phyloP scores from a whole-genome alignment of 2,797 vertebrate species.

The Bovichtus diacanthus region DNA sequence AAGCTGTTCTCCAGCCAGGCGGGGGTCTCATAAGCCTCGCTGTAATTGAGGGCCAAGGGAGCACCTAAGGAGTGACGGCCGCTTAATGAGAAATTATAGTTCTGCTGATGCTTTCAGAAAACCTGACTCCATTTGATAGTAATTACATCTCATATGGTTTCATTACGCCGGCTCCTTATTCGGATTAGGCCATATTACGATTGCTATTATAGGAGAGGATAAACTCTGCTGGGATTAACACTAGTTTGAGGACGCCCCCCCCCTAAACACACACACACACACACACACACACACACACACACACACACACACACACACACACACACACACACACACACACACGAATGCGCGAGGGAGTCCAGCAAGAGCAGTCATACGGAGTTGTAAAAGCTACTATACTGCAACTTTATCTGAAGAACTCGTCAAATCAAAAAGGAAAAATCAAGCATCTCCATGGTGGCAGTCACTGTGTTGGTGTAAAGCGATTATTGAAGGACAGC shows the following conservation, averaged over 20 bases:
- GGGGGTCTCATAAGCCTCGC: constrained; percentile 55
- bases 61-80: constrained; percentile 64
- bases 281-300: neutral
- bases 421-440: neutral
- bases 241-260: constrained; percentile 25
- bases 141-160: constrained; percentile 76
- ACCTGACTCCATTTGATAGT: constrained; percentile 60
- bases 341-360: constrained; percentile 7
- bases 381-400: neutral
- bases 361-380: neutral
- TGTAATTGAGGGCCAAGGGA: constrained; percentile 72
- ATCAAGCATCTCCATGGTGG: neutral
- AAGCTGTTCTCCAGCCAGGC: constrained; percentile 44
- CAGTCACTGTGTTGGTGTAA: neutral
- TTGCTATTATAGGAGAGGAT: constrained; percentile 57
- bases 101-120: constrained; percentile 72
- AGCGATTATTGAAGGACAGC: too few species aligned
- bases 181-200: constrained; percentile 71
- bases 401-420: constrained; percentile 16
- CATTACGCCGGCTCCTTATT: constrained; percentile 57
- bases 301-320: constrained; percentile 1
- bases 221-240: constrained; percentile 57
- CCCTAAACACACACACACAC: neutral
- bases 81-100: constrained; percentile 78
- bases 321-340: neutral